These are phyloP conservation scores for Spea multiplicata DNA, from an alignment of 2,113 vertebrate genomes.

Conservation along the genomic window DNA sequence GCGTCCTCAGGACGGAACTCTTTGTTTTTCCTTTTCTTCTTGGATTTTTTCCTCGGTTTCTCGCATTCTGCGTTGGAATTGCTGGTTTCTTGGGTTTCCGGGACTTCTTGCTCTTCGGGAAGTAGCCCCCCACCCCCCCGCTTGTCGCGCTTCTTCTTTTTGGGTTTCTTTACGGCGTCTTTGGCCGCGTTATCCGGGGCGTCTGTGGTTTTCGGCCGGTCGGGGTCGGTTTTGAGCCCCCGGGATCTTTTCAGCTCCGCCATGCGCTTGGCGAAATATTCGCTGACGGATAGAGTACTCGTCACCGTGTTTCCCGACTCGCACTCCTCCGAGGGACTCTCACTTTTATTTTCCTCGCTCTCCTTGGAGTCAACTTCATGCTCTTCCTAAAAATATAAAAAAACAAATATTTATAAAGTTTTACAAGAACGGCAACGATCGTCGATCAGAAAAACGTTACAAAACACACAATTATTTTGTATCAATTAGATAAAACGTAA, in stretches of 20 bases:
- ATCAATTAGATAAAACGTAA: no score
- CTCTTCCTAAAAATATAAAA: slow-evolving; percentile 63
- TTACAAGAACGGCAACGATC: no score
- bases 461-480: no score
- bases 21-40: slow-evolving; percentile 61
- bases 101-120: neutral
- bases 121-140: neutral
- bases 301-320: slow-evolving; percentile 70
- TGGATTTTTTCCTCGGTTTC: slow-evolving; percentile 55
- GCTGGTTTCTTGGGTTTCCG: neutral
- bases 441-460: no score
- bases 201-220: neutral
- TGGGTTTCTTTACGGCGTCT: slow-evolving; percentile 56
- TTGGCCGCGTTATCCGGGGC: slow-evolving; percentile 28
- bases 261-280: slow-evolving; percentile 91
- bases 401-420: neutral
- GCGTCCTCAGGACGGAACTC: slow-evolving; percentile 5
- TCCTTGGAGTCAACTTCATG: slow-evolving; percentile 52
- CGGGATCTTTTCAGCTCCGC: slow-evolving; percentile 68
- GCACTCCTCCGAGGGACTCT: neutral
- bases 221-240: neutral
- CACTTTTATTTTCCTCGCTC: slow-evolving; percentile 39
- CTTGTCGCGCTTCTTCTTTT: slow-evolving; percentile 59
- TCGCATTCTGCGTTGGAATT: neutral
- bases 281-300: slow-evolving; percentile 82